Evolutionary conservation across 1,140 invertebrate species (phyloP).

Genomic region (Drosophila triauraria): DNA sequence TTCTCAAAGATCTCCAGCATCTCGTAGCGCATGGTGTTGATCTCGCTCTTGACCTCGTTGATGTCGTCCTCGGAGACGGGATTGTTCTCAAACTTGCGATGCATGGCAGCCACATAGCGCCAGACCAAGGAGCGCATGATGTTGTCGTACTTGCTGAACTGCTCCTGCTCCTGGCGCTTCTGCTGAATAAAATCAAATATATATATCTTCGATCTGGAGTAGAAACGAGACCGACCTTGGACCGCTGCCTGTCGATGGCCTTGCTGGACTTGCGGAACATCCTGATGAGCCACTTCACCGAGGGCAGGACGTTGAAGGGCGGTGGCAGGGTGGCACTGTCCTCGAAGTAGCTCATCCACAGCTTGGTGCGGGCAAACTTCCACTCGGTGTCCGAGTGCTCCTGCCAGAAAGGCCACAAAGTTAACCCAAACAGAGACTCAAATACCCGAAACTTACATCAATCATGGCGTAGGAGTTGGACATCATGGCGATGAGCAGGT

Average conservation of each 20-base stretch:
- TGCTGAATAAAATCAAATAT: conserved; percentile 24
- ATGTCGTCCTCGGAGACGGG: conserved; percentile 96
- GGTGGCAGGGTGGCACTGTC: conserved; percentile 93
- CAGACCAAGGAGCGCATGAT: conserved; percentile 94
- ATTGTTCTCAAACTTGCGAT: conserved; percentile 90
- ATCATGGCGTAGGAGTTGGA: conserved; percentile 95
- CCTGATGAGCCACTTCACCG: conserved; percentile 88
- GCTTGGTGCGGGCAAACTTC: conserved; percentile 95
- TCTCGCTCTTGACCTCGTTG: conserved; percentile 96
- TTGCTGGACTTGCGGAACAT: conserved; percentile 83
- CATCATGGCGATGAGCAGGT: conserved; percentile 96
- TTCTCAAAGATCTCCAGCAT: conserved; percentile 92
- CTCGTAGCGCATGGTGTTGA: conserved; percentile 92
- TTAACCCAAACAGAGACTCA: not conserved
- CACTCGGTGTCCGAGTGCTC: conserved; percentile 94
- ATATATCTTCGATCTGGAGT: rapidly evolving
- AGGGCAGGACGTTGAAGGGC: conserved; percentile 94
- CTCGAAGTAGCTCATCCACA: conserved; percentile 97
- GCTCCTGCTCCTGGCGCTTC: conserved; percentile 86
- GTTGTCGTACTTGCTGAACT: conserved; percentile 89
- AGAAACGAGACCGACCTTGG: conserved; percentile 76
- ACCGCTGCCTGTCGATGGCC: conserved; percentile 73
- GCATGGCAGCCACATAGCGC: conserved; percentile 93
- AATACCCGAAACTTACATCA: conserved; percentile 83
- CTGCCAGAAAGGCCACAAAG: conserved; percentile 85